Conservation (phyloP, 2,888 invertebrate species). For the Drosophila nigricruria region DNA sequence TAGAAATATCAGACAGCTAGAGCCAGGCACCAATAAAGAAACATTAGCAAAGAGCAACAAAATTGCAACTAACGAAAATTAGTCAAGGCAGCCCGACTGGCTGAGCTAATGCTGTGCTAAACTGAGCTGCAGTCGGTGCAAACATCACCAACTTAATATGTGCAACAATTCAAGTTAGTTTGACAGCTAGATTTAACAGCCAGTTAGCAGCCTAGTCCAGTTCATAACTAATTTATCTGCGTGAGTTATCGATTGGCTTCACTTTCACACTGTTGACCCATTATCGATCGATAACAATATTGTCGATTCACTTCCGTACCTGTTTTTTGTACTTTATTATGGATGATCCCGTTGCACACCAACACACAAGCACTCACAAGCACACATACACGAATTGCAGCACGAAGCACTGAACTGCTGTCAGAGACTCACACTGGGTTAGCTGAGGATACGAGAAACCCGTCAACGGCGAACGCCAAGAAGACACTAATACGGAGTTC, state of each 20-base stretch:
- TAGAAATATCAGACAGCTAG: constrained; percentile 71
- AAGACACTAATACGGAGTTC: constrained; percentile 83
- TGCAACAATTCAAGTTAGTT: constrained; percentile 15
- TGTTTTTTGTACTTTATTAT: constrained; percentile 39
- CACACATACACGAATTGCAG: constrained; percentile 27
- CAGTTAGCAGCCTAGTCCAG: neutral
- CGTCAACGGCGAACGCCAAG: constrained; percentile 79
- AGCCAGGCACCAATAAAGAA: constrained; percentile 63
- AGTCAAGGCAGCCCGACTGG: constrained; percentile 55
- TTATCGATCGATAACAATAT: constrained; percentile 6
- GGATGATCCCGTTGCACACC: constrained; percentile 30
- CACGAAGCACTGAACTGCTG: constrained; percentile 42
- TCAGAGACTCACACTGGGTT: constrained; percentile 40
- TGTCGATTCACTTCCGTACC: constrained; percentile 73
- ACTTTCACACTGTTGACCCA: constrained; percentile 42
- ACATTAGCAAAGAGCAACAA: constrained; percentile 65
- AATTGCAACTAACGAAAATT: constrained; percentile 66
- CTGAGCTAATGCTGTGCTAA: constrained; percentile 20
- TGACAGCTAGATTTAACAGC: constrained; percentile 24
- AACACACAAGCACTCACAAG: constrained; percentile 14
- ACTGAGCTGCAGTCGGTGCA: constrained; percentile 32
- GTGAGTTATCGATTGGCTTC: constrained; percentile 2
- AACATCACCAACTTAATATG: constrained; percentile 33
- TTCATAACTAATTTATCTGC: constrained; percentile 9
- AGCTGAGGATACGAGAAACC: constrained; percentile 49